phyloP scores from a whole-genome alignment of 2,113 vertebrate species.

The Aphyosemion australe region DNA sequence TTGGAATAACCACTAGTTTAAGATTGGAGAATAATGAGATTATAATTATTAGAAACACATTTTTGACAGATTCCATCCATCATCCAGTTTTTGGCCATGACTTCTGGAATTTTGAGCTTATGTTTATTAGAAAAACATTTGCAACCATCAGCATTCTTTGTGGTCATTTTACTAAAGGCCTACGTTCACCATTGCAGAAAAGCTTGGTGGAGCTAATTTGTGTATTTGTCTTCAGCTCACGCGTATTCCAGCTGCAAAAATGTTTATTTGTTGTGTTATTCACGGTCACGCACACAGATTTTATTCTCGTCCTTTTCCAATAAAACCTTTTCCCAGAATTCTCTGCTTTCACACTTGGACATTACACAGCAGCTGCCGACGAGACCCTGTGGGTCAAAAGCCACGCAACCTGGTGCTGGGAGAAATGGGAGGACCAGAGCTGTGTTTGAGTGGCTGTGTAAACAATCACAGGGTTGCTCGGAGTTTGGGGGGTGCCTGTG shows the following conservation, averaged over 20 bases:
- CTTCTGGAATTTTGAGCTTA: neutral
- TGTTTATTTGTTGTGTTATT: neutral
- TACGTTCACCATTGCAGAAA: neutral
- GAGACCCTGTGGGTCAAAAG: slow-evolving; percentile 47
- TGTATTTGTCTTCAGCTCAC: no score
- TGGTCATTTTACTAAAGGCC: neutral
- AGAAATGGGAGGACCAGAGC: slow-evolving; percentile 42
- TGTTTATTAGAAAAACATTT: neutral
- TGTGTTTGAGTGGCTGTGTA: slow-evolving; percentile 66
- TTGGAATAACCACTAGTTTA: no score
- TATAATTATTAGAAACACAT: neutral
- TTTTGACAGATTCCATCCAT: neutral
- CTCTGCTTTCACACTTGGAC: slow-evolving; percentile 33
- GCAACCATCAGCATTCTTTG: neutral
- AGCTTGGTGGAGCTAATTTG: neutral
- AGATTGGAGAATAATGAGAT: no score
- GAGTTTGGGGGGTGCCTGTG: slow-evolving; percentile 71
- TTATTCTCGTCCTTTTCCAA: neutral
- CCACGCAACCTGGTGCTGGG: slow-evolving; percentile 39
- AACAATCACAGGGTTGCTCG: slow-evolving; percentile 64
- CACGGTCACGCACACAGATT: slow-evolving; percentile 9
- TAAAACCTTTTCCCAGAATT: slow-evolving; percentile 21
- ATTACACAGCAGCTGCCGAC: slow-evolving; percentile 57
- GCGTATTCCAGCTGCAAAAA: neutral
- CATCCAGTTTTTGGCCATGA: neutral